These are phyloP conservation scores for Leucophenga montana DNA, from an alignment of 2,888 invertebrate species.

Conservation along the genomic window DNA sequence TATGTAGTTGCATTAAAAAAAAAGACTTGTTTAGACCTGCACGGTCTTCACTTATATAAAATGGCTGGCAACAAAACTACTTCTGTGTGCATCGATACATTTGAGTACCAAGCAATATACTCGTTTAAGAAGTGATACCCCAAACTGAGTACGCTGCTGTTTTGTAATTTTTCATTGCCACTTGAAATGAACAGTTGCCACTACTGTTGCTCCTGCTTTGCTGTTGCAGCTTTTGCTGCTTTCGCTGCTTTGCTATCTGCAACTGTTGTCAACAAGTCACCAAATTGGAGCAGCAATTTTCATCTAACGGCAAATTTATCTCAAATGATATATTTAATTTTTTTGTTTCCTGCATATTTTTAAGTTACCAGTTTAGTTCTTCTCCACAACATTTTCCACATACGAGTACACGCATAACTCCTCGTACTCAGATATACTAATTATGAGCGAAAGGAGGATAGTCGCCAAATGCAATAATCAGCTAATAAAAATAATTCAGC, in stretches of 20 bases:
- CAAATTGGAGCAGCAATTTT: background rate
- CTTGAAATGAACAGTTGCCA: too few species aligned
- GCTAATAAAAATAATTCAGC: slow-evolving; percentile 15
- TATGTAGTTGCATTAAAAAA: too few species aligned
- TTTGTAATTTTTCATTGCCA: too few species aligned
- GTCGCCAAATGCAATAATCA: slow-evolving; percentile 15
- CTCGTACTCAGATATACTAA: slow-evolving; percentile 1
- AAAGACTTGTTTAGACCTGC: too few species aligned
- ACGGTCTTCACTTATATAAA: too few species aligned
- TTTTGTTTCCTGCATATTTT: slow-evolving; percentile 2
- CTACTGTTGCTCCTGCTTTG: too few species aligned
- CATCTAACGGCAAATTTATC: slow-evolving; percentile 20
- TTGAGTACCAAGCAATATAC: too few species aligned
- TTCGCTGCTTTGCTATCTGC: background rate
- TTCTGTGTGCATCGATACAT: too few species aligned
- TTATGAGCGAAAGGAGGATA: slow-evolving; percentile 18
- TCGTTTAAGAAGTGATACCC: too few species aligned
- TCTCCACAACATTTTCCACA: background rate
- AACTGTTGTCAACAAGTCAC: slow-evolving; percentile 1
- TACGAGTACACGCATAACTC: background rate
- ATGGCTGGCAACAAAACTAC: too few species aligned
- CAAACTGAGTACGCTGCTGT: too few species aligned
- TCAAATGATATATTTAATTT: slow-evolving; percentile 18
- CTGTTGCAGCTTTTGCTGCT: background rate
- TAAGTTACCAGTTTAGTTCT: background rate